A percentile compares a stretch with the other conserved stretches of the same genome.
Conservation (phyloP, 2,797 vertebrate species). For the Clarias fuscus region DNA sequence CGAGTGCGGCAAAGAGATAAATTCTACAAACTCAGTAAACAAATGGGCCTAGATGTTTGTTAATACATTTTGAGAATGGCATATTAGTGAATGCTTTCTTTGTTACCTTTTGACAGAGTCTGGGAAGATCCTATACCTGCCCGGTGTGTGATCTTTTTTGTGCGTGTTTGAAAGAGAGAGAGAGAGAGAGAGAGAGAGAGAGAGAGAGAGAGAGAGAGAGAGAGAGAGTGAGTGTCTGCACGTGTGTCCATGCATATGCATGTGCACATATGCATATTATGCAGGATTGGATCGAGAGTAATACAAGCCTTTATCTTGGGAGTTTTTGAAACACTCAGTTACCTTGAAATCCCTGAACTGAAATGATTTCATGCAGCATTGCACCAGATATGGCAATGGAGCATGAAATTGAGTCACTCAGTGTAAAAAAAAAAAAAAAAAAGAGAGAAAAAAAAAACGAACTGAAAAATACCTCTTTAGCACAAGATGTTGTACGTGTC, state of each 20-base stretch:
- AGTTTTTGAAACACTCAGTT: constrained; percentile 79
- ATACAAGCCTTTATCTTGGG: constrained; percentile 78
- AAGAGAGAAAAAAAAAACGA: constrained; percentile 58
- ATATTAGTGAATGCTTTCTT: not conserved
- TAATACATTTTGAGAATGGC: not conserved
- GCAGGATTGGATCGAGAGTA: constrained; percentile 70
- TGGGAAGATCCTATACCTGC: not conserved
- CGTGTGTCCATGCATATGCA: not conserved
- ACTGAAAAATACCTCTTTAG: constrained; percentile 57
- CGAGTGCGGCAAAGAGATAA: not conserved
- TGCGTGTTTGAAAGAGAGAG: not conserved
- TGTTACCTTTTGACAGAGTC: not conserved
- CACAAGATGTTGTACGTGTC: constrained; percentile 46
- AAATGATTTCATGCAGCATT: constrained; percentile 81
- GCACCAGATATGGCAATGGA: constrained; percentile 79
- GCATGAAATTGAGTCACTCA: constrained; percentile 84
- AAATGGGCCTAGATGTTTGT: not conserved
- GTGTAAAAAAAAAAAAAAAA: constrained; percentile 65
- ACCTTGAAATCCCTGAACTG: constrained; percentile 80
- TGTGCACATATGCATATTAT: constrained; percentile 63
- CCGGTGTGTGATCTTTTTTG: not conserved
- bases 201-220: not conserved
- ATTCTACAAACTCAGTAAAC: not conserved
- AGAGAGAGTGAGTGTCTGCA: not conserved
- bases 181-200: not conserved